These are phyloP conservation scores for Cheilinus undulatus DNA, from an alignment of 2,113 vertebrate genomes.

Conservation along the genomic window DNA sequence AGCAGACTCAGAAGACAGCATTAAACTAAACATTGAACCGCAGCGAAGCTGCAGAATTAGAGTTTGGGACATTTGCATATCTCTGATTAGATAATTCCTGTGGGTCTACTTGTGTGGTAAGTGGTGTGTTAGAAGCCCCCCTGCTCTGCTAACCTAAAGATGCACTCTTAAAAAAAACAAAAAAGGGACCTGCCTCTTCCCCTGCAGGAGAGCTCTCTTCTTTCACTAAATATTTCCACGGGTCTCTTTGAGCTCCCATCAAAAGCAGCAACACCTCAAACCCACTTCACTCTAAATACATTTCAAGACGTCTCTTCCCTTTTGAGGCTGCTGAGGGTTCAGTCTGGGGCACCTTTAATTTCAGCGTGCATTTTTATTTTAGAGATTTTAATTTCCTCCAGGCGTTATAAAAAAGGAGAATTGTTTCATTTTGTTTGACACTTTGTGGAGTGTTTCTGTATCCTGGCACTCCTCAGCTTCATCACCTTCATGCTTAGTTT, in stretches of 20 bases:
- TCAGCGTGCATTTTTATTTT: conserved; percentile 5
- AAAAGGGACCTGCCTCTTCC: conserved; percentile 22
- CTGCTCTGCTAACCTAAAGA: conserved; percentile 52
- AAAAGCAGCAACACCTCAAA: conserved; percentile 33
- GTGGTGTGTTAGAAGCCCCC: conserved; percentile 42
- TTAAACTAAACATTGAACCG: conserved; percentile 33
- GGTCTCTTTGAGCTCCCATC: conserved; percentile 31
- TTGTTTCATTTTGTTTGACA: not conserved
- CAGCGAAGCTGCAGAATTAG: conserved; percentile 41
- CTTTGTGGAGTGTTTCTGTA: conserved; percentile 14
- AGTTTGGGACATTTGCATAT: conserved; percentile 60
- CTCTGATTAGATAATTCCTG: conserved; percentile 58
- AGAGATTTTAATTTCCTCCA: not conserved
- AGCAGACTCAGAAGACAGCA: conserved; percentile 20
- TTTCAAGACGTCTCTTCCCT: conserved; percentile 19
- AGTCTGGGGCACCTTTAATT: conserved; percentile 29
- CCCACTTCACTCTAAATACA: conserved; percentile 27
- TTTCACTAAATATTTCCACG: conserved; percentile 1
- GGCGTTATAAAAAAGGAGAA: conserved; percentile 5
- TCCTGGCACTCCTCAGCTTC: conserved; percentile 6
- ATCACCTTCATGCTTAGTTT: conserved; percentile 22
- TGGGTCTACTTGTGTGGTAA: conserved; percentile 63
- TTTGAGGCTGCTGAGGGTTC: conserved; percentile 8
- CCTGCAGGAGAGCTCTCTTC: conserved; percentile 15
- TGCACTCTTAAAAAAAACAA: conserved; percentile 14